Evolutionary conservation across 2,888 invertebrate genomes (phyloP).

Genomic region (Ypsolopha sequella): DNA sequence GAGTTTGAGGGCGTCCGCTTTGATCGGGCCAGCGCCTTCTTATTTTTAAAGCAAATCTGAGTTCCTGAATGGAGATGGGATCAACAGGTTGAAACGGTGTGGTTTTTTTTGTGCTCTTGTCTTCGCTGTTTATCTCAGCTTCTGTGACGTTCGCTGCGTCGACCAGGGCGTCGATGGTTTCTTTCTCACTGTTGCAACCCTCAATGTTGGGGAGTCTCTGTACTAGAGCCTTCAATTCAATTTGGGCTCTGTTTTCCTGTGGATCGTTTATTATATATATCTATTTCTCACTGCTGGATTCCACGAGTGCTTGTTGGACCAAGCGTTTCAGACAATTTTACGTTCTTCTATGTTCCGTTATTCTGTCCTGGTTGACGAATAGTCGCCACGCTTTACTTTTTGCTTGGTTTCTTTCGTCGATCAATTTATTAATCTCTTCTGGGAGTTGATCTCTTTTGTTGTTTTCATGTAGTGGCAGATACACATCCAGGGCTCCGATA

Average conservation of each 20-base stretch:
- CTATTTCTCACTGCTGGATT: constrained; percentile 1
- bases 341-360: not conserved
- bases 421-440: not conserved
- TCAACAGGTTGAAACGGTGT: constrained; percentile 7
- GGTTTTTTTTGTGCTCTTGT: not conserved
- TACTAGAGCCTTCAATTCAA: constrained; percentile 1
- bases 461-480: not conserved
- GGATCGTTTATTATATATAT: not conserved
- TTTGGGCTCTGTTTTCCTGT: constrained; percentile 3
- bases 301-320: not conserved
- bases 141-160: constrained; percentile 5
- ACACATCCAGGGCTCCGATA: not conserved
- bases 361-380: constrained; percentile 1
- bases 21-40: too few relatives aligned
- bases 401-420: constrained; percentile 2
- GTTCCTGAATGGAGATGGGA: constrained; percentile 2
- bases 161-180: constrained; percentile 4
- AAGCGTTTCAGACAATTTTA: constrained; percentile 4
- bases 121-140: not conserved
- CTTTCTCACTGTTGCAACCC: constrained; percentile 2
- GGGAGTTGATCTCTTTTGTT: not conserved
- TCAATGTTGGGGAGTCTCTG: not conserved
- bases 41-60: not conserved
- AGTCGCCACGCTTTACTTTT: not conserved
- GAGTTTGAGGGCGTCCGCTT: too few relatives aligned